Percentiles rank a stretch among this genome's conserved stretches.
phyloP scores from a whole-genome alignment of 2,797 vertebrate genomes.

The Somateria mollissima region DNA sequence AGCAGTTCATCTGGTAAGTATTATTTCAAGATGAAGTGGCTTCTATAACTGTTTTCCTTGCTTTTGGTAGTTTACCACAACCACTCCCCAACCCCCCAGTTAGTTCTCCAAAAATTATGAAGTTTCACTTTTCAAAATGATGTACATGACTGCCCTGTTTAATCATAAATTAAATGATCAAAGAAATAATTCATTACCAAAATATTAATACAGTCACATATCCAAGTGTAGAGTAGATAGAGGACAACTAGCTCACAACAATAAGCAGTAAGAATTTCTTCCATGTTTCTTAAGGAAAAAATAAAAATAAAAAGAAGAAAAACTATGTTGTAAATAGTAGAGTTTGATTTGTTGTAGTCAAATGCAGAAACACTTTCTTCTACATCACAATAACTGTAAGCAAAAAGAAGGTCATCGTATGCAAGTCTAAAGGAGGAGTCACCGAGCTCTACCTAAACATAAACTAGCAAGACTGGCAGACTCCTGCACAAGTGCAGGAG shows the following conservation, averaged over 20 bases:
- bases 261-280: neutral
- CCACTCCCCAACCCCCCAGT: neutral
- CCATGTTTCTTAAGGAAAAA: neutral
- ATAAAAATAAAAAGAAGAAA: neutral
- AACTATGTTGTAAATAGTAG: neutral
- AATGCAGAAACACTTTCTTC: neutral
- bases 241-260: neutral
- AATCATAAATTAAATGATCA: neutral
- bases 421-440: neutral
- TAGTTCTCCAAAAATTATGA: neutral
- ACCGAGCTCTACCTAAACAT: neutral
- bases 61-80: neutral
- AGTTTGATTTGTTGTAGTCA: neutral
- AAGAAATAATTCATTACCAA: neutral
- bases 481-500: neutral
- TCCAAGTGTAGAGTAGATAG: neutral
- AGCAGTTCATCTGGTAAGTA: conserved; percentile 18
- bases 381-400: neutral
- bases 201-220: neutral
- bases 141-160: neutral
- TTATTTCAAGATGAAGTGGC: neutral
- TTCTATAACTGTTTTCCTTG: conserved; percentile 8
- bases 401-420: rapidly evolving
- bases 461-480: neutral
- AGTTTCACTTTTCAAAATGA: neutral